A percentile compares a stretch with the other conserved stretches of the same genome.
Evolutionary conservation across 2,888 invertebrate species (phyloP).

Genomic region (Cataglyphis albicans): DNA sequence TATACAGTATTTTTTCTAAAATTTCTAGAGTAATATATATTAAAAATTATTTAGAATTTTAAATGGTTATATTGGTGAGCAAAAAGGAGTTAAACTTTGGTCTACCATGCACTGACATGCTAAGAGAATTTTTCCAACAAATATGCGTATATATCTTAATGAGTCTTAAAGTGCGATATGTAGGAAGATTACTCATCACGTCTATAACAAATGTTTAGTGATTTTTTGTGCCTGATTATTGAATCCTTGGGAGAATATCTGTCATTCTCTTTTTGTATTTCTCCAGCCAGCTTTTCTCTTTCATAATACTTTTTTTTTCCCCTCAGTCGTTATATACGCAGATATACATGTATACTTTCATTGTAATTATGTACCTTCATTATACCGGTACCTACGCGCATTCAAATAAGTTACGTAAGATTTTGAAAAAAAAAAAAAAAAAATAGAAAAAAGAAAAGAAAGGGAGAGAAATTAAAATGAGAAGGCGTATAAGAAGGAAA

Average conservation of each 20-base stretch:
- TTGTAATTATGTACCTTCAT: conserved; percentile 68
- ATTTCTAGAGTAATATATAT: neutral
- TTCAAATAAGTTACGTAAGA: conserved; percentile 69
- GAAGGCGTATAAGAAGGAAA: conserved; percentile 29
- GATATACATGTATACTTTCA: conserved; percentile 64
- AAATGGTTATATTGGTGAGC: neutral
- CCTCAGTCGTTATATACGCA: conserved; percentile 59
- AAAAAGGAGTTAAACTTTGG: neutral
- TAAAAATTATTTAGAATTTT: neutral
- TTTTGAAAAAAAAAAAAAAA: conserved; percentile 33
- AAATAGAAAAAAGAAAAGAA: conserved; percentile 18
- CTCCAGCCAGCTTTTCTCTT: conserved; percentile 10
- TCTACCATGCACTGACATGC: neutral
- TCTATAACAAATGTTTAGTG: conserved; percentile 73
- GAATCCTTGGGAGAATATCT: conserved; percentile 80
- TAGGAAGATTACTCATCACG: conserved; percentile 77
- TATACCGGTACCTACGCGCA: conserved; percentile 65
- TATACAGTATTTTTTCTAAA: neutral
- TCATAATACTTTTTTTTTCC: conserved; percentile 17
- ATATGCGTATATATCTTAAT: conserved; percentile 50
- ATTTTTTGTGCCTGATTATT: conserved; percentile 83
- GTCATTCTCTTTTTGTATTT: conserved; percentile 35
- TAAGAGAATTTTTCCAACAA: neutral
- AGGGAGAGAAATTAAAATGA: neutral
- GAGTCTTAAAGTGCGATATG: conserved; percentile 67